Conservation (phyloP, 2,888 invertebrate species). For the Dyspetes luteomarginatus region DNA sequence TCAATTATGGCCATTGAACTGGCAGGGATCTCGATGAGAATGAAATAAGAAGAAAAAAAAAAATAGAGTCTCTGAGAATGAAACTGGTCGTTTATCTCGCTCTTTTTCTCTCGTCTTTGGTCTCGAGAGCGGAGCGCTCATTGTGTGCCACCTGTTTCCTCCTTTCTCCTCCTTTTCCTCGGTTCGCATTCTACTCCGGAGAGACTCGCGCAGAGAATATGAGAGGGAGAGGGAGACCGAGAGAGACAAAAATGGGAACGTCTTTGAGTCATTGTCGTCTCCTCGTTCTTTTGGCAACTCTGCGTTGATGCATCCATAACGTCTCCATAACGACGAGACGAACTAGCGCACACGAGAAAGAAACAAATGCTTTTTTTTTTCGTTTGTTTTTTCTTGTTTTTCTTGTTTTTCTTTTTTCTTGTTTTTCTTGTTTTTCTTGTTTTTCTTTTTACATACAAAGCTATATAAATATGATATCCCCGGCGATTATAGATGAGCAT, state of each 20-base stretch:
- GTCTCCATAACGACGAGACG: conserved; percentile 1
- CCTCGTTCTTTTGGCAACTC: too few species aligned
- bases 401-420: too few species aligned
- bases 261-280: conserved; percentile 43
- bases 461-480: too few species aligned
- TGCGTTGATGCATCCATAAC: too few species aligned
- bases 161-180: conserved; percentile 50
- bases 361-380: too few species aligned
- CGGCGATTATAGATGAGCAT: neutral
- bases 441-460: too few species aligned
- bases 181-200: conserved; percentile 14
- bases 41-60: conserved; percentile 59
- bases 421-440: too few species aligned
- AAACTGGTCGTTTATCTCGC: conserved; percentile 56
- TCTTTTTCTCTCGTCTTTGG: conserved; percentile 38
- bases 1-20: conserved; percentile 64
- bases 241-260: neutral
- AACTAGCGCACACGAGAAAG: too few species aligned
- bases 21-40: conserved; percentile 35
- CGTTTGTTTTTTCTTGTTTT: too few species aligned
- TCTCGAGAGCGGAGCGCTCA: conserved; percentile 57
- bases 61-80: conserved; percentile 53
- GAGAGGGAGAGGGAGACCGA: conserved; percentile 15
- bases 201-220: conserved; percentile 9
- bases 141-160: conserved; percentile 74